Percentiles rank a stretch among this genome's conserved stretches.
Conservation (phyloP, 1,140 invertebrate species). For the Heliconius congener region DNA sequence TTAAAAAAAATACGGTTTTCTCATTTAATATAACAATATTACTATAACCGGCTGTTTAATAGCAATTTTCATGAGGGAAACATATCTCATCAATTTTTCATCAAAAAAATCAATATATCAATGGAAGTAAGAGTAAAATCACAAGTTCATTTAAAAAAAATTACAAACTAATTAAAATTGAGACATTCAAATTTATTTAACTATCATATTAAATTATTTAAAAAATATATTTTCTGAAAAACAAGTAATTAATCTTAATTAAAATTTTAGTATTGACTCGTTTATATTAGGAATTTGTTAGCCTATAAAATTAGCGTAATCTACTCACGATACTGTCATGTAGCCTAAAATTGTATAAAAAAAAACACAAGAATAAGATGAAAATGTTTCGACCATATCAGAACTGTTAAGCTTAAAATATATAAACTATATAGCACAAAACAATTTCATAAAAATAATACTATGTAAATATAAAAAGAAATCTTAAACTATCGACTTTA, state of each 20-base stretch:
- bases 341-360: constrained; percentile 43
- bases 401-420: not conserved
- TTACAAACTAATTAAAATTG: not conserved
- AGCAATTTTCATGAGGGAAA: not conserved
- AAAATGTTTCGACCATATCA: constrained; percentile 20
- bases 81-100: not conserved
- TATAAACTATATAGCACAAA: constrained; percentile 22
- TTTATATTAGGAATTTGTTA: constrained; percentile 3
- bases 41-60: not conserved
- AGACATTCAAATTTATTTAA: too few relatives aligned
- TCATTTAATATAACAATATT: not conserved
- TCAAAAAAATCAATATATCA: not conserved
- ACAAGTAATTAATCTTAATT: not conserved
- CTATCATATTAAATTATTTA: not conserved
- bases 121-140: not conserved
- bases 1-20: constrained; percentile 30
- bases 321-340: constrained; percentile 57
- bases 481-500: constrained; percentile 33
- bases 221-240: not conserved
- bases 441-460: constrained; percentile 26
- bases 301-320: constrained; percentile 21
- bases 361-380: constrained; percentile 19
- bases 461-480: constrained; percentile 34
- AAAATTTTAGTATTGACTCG: constrained; percentile 3
- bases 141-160: not conserved